Conservation (phyloP, 2,113 vertebrate species). For the Isichthys henryi region DNA sequence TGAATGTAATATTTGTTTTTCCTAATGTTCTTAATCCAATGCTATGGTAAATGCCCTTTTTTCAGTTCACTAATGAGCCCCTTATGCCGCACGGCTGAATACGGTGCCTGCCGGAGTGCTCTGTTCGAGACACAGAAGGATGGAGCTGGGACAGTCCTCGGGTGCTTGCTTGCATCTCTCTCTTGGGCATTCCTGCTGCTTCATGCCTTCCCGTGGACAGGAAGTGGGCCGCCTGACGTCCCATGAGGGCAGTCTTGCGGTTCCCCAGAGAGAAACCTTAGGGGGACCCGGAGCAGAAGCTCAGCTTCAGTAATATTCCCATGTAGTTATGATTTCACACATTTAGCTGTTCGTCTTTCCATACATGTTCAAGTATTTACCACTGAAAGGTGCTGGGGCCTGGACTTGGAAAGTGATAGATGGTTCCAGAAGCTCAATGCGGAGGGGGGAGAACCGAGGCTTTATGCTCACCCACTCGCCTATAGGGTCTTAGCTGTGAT, state of each 20-base stretch:
- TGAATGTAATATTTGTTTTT: neutral
- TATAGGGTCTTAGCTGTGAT: neutral
- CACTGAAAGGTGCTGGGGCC: neutral
- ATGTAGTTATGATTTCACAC: neutral
- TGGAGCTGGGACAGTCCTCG: neutral
- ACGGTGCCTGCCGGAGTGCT: neutral
- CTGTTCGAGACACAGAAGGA: neutral
- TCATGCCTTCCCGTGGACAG: neutral
- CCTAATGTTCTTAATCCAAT: neutral
- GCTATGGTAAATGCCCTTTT: neutral
- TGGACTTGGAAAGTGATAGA: neutral
- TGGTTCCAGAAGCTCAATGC: neutral
- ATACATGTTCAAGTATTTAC: neutral
- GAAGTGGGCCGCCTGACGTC: neutral
- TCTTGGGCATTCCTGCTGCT: neutral
- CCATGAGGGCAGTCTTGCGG: neutral
- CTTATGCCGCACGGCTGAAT: neutral
- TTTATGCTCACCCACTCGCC: neutral
- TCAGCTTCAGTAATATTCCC: neutral
- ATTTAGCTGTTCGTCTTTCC: neutral
- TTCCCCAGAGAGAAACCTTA: neutral
- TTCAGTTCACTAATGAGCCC: neutral
- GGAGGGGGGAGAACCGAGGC: neutral
- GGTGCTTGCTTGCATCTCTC: neutral
- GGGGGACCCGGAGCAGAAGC: neutral